Conservation (phyloP, 2,888 invertebrate species). For the Helleia helle region DNA sequence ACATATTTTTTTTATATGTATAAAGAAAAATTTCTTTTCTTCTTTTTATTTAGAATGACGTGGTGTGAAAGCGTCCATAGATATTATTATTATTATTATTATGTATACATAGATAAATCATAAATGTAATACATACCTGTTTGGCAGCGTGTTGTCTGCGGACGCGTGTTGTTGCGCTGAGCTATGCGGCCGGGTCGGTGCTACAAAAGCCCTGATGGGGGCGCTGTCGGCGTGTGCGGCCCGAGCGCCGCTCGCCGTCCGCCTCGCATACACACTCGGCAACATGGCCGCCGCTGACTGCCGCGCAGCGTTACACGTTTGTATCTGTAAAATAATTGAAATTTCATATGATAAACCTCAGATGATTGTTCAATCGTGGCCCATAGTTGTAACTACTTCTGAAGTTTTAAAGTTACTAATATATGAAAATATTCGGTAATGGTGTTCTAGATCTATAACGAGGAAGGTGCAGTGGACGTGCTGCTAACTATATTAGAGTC, state of each 20-base stretch:
- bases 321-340: no score
- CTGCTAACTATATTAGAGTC: conserved; percentile 65
- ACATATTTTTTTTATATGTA: no score
- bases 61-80: no score
- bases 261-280: conserved; percentile 87
- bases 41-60: no score
- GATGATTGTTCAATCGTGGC: no score
- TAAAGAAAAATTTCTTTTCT: no score
- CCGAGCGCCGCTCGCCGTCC: conserved; percentile 81
- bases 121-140: not conserved
- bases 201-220: conserved; percentile 73
- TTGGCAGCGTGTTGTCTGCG: conserved; percentile 82
- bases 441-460: conserved; percentile 61
- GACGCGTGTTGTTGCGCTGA: conserved; percentile 82
- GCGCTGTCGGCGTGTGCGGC: conserved; percentile 79
- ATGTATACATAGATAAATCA: no score
- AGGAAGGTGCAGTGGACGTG: conserved; percentile 59
- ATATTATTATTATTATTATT: no score
- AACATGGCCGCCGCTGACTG: conserved; percentile 88
- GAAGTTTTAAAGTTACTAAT: no score
- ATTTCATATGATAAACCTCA: no score
- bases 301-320: conserved; percentile 72
- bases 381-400: no score
- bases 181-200: conserved; percentile 71
- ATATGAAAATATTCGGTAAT: no score